Evolutionary conservation across 2,113 vertebrate genomes (phyloP), one percentile per base, ranked within the genome.

Genomic region (Cygnus atratus): DNA sequence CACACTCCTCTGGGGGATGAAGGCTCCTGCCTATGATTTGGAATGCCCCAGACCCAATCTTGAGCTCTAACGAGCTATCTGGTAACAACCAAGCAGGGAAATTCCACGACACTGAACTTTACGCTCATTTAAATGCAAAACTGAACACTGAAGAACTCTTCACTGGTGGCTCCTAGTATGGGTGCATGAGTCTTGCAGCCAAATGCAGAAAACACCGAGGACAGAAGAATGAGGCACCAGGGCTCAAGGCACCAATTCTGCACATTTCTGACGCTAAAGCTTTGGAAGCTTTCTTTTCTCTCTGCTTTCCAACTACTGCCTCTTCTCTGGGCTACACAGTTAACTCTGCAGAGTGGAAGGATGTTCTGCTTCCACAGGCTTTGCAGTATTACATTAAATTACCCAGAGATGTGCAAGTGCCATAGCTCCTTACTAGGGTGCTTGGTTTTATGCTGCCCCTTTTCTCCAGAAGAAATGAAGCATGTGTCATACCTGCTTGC

Each of bases 41-140:
- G 73, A n/a, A 80, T 65, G 46, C 52, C 67, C 9, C 19, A 18
- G 28, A 39, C 20, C 19, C 0, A 0, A 22, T 62, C 85, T 54
- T 50, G 20, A 84, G n/a, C 21, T 31, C 37, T 46, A 26, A 24
- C 37, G 39, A 88, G 68, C 65, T 24, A 57, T 33, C 57, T 73
- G 26, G 25, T 19, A 80, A 71, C 50, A 57, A 81, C 26, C 33
- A 59, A 52, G 58, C 72, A 65, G 76, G 90, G 86, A 92, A 94
- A 93, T 93, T 93, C 93, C 92, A 29, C 6, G 39, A 31, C 57
- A 16, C 61, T 87, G 95, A 95, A 93, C 93, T 95, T 93, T 80
- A 93, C 41, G 52, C 92, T 84, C 84, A 65, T 57, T 88, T 94
- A 93, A 93, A 93, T 61, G 92, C 72, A 87, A 95, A 96, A 92